Base-by-base conservation (phyloP, 2,888 invertebrate genomes). In the Cheilosia variabilis region DNA sequence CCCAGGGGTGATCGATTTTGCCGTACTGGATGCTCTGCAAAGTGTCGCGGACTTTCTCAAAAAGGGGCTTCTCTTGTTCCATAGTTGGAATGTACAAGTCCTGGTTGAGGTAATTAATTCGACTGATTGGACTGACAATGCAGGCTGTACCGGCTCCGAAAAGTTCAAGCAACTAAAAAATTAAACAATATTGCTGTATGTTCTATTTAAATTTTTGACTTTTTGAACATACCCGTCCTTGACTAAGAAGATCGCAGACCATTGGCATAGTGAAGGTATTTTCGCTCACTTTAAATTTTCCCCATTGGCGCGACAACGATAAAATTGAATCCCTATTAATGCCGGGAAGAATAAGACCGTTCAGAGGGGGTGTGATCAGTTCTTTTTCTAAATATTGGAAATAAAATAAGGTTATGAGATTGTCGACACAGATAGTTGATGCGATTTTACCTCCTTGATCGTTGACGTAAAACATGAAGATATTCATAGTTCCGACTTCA, bases 111-210 rank as follows among this genome's bases (percentile, higher is more conserved):
- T 96, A 99, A 73, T 96, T 94, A 82, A 99, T 97, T 83, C 95
- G 94, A 76, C 96, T 96, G 72, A 99, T 95, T 0, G 99, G 99
- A 89, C 97, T 97, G 19, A 99, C 96, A 60, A 98, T 94, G 89
- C 98, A 98, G 0, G 99, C 99, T 27, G 99, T 99, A 73, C 99
- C 99, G n/a, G 98, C 95, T 77, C 99, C 99, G 92, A 99, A 99
- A 92, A 99, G 94, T 93, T 99, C 99, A 88, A 98, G 91, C 88
- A 99, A 92, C 98, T 99, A 55, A 88, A n/a, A 55, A 17, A 0
- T 17, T 4, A 19, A 53, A 41, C 9, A 17, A 13, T 37, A 13
- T 37, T 45, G 5, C 5, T 43, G 9, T 66, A 88, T 88, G 88
- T 52, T 58, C 0, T 4, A 37, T 37, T 13, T 13, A 13, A 27